Evolutionary conservation across 2,888 invertebrate genomes (phyloP), one percentile per base, ranked within the genome.

Genomic region (Saturnia japonica): DNA sequence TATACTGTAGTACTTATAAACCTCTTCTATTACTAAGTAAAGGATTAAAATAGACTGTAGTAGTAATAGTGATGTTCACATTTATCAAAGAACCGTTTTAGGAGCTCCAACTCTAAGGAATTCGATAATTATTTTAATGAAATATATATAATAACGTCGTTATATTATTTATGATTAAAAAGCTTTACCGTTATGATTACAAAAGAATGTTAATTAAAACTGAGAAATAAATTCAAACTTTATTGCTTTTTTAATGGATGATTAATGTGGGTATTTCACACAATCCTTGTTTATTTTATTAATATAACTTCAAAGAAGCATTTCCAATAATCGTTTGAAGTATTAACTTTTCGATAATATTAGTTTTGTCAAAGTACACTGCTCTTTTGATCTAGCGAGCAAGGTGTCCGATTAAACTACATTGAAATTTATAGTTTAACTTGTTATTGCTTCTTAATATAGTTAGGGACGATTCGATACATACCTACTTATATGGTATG

Each of bases 191-290:
- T 19, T 19, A 47, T 47, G 16, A 19, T 16, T 47, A 47, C 7
- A 47, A 19, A 47, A 47, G 64, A 25, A n/a, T 45, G 45, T 28
- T 47, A 64, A 22, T 34, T 54, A 28, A 70, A 67, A 57, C 43
- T 68, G 45, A 40, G 19, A 22, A 71, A 62, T 68, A 57, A 28
- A 19, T 68, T 68, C 62, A 71, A n/a, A n/a, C n/a, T 68, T 71
- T 71, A 71, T 64, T 45, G 68, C 68, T 40, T 60, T 71, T 68
- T 71, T 60, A 68, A 71, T 71, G 60, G 12, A 43, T 67, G 60
- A 60, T 71, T 71, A 43, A 71, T 71, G 71, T 71, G n/a, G 40
- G 22, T 16, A 45, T 22, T 68, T 68, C 71, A 71, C 68, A 68
- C 68, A 71, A 68, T 7, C 16, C 45, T 51, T 28, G 28, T 16